Percentiles rank a stretch among this genome's conserved stretches.
phyloP scores from a whole-genome alignment of 2,113 vertebrate genomes.

The Melanerpes formicivorus region DNA sequence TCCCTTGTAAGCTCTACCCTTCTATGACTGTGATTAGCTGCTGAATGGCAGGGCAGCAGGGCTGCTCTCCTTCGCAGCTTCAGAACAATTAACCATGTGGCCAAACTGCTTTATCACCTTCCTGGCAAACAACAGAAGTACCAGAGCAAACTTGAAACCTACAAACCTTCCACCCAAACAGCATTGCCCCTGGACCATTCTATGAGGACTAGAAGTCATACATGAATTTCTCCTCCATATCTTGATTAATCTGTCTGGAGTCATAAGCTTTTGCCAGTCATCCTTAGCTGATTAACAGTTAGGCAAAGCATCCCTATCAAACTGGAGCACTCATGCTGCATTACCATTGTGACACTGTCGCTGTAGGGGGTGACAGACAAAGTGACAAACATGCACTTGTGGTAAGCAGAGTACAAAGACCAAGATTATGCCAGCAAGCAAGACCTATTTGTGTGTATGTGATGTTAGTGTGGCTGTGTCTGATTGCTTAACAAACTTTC shows the following conservation, averaged over 20 bases:
- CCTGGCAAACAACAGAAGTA: neutral
- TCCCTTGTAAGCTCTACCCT: no score
- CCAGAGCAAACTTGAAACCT: neutral
- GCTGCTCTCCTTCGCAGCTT: neutral
- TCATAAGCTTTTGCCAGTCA: neutral
- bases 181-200: neutral
- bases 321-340: fast-evolving
- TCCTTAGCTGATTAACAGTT: neutral
- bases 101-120: neutral
- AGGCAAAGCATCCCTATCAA: neutral
- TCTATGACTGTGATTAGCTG: neutral
- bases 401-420: no score
- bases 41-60: neutral
- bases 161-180: neutral
- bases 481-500: no score
- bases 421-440: no score
- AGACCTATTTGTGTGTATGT: no score
- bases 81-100: neutral
- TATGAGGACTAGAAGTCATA: neutral
- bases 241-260: neutral
- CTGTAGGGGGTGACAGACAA: no score
- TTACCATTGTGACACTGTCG: no score
- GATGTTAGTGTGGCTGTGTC: no score
- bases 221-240: neutral
- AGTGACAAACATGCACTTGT: no score